Conservation (phyloP, 1,140 invertebrate species). For the Drosophila kikkawai region DNA sequence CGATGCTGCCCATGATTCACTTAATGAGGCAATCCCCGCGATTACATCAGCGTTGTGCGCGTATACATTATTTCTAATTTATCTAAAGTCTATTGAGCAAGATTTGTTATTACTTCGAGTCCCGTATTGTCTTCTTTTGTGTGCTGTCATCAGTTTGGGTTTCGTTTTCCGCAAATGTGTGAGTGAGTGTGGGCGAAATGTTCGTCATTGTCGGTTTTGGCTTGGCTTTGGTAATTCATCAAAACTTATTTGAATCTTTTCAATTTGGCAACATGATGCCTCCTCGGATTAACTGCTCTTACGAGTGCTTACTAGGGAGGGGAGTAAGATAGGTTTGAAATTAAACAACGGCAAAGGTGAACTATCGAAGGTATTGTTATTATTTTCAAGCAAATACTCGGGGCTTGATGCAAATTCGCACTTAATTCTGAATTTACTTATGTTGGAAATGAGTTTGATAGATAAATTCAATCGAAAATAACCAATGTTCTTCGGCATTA, state of each 20-base stretch:
- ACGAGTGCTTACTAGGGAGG: constrained; percentile 9
- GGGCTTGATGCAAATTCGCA: no score
- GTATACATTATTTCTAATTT: constrained; percentile 42
- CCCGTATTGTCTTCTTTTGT: constrained; percentile 38
- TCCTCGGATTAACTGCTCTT: constrained; percentile 13
- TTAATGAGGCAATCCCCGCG: constrained; percentile 23
- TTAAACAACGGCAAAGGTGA: no score
- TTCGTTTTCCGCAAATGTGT: constrained; percentile 27
- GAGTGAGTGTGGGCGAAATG: constrained; percentile 34
- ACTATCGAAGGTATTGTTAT: background rate
- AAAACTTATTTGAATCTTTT: constrained; percentile 34
- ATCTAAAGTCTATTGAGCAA: constrained; percentile 53
- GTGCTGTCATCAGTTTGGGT: constrained; percentile 48
- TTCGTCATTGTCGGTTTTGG: constrained; percentile 22
- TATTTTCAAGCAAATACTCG: no score
- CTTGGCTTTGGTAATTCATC: constrained; percentile 45
- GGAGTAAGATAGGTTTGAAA: background rate
- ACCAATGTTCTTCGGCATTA: no score
- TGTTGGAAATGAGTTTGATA: no score
- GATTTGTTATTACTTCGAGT: constrained; percentile 32
- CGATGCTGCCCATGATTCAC: constrained; percentile 20
- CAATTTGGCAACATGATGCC: constrained; percentile 44
- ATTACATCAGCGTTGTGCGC: constrained; percentile 29
- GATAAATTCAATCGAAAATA: no score
- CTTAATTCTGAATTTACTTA: no score